A percentile compares a stretch with the other conserved stretches of the same genome.
Conservation (phyloP, 2,888 invertebrate species). For the Chrysodeixis includens region DNA sequence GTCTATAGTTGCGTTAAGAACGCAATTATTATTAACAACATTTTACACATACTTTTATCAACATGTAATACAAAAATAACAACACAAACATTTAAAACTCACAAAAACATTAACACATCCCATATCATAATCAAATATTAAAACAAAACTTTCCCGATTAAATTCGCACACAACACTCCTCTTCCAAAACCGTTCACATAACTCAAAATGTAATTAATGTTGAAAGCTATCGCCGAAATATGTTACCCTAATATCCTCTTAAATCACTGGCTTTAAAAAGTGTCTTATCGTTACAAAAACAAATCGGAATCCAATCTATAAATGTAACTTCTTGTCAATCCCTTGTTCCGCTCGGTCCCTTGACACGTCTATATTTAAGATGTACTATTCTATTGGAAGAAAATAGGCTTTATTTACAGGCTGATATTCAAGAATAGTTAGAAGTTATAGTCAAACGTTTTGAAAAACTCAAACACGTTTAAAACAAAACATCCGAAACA, state of each 20-base stretch:
- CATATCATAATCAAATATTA: too few species aligned
- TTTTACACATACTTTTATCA: too few species aligned
- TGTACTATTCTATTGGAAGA: not conserved
- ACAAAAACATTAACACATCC: too few species aligned
- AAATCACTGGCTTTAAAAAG: not conserved
- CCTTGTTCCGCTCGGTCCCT: slow-evolving; percentile 1
- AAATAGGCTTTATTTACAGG: not conserved
- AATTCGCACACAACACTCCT: not conserved
- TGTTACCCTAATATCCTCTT: not conserved
- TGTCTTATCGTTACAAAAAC: slow-evolving; percentile 1
- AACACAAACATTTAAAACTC: too few species aligned
- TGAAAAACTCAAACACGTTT: too few species aligned
- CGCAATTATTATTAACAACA: too few species aligned
- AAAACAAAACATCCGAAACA: too few species aligned
- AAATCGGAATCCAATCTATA: slow-evolving; percentile 1
- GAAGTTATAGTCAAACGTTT: too few species aligned
- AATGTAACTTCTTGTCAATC: slow-evolving; percentile 1
- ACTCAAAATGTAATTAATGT: not conserved
- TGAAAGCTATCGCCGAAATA: not conserved
- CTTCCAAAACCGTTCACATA: not conserved
- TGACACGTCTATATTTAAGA: not conserved
- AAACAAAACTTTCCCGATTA: too few species aligned
- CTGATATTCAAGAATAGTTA: too few species aligned
- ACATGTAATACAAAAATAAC: too few species aligned
- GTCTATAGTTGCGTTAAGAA: too few species aligned